phyloP scores from a whole-genome alignment of 2,113 vertebrate species.

The Grus americana region DNA sequence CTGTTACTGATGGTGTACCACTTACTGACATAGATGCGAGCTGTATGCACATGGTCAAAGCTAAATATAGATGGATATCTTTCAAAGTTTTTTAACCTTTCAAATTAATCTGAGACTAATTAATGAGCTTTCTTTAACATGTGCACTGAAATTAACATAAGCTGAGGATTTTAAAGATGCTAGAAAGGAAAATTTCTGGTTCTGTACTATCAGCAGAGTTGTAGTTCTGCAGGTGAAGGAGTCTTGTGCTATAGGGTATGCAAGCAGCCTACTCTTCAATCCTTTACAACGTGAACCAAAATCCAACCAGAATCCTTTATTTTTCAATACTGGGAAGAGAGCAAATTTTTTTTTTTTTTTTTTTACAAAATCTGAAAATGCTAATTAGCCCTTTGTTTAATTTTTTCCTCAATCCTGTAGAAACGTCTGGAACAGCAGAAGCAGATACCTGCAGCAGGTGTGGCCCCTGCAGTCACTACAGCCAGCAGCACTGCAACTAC shows the following conservation, averaged over 20 bases:
- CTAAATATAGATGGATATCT: neutral
- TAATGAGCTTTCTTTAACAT: neutral
- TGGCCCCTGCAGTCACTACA: conserved; percentile 70
- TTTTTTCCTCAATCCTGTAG: conserved; percentile 66
- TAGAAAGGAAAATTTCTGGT: neutral
- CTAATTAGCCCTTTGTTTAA: neutral
- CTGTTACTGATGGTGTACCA: neutral
- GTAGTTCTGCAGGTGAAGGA: neutral
- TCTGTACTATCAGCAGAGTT: neutral
- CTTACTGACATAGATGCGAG: neutral
- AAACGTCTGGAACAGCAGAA: conserved; percentile 95
- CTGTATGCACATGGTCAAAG: neutral
- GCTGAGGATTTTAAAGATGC: neutral
- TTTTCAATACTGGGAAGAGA: neutral
- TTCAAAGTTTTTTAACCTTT: neutral
- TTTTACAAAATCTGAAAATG: neutral
- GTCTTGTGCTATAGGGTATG: neutral
- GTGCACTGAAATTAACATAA: neutral
- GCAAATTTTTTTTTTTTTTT: neutral
- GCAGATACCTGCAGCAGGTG: conserved; percentile 62
- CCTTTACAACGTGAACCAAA: neutral
- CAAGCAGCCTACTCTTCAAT: neutral
- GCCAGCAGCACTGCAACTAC: conserved; percentile 78
- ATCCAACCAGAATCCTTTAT: neutral
- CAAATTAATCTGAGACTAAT: neutral